Percentiles rank a stretch among this genome's conserved stretches.
Conservation (phyloP, 2,888 invertebrate species). For the Molorchus minor region DNA sequence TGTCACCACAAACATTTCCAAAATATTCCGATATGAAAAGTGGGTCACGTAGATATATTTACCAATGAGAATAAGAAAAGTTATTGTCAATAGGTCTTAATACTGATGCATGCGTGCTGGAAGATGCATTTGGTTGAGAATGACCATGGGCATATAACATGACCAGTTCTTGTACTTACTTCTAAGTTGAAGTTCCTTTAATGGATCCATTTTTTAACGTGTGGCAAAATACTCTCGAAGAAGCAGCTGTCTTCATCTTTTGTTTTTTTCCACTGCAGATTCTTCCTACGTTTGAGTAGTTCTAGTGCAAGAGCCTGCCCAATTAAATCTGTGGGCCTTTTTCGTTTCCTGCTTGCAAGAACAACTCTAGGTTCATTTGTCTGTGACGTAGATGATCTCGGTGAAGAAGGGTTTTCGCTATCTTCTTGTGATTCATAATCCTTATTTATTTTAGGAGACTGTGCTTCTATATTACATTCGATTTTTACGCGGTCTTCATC, state of each 20-base stretch:
- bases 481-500: constrained; percentile 1
- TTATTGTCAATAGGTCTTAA: background rate
- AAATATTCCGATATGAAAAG: too few species aligned
- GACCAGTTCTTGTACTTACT: constrained; percentile 22
- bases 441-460: too few species aligned
- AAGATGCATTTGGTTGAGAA: background rate
- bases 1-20: too few species aligned
- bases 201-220: constrained; percentile 17
- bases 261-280: constrained; percentile 6
- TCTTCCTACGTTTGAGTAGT: too few species aligned
- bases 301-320: constrained; percentile 12
- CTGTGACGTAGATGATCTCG: background rate
- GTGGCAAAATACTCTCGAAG: constrained; percentile 25
- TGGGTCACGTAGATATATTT: too few species aligned
- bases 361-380: constrained; percentile 13
- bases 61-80: background rate
- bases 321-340: background rate
- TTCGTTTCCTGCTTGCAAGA: constrained; percentile 6
- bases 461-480: background rate
- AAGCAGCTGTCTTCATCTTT: constrained; percentile 21
- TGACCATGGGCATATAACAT: constrained; percentile 11
- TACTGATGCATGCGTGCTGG: background rate
- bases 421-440: background rate
- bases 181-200: constrained; percentile 21
- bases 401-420: background rate